phyloP scores from a whole-genome alignment of 2,113 vertebrate species.

The Mesoclemmys tuberculata region DNA sequence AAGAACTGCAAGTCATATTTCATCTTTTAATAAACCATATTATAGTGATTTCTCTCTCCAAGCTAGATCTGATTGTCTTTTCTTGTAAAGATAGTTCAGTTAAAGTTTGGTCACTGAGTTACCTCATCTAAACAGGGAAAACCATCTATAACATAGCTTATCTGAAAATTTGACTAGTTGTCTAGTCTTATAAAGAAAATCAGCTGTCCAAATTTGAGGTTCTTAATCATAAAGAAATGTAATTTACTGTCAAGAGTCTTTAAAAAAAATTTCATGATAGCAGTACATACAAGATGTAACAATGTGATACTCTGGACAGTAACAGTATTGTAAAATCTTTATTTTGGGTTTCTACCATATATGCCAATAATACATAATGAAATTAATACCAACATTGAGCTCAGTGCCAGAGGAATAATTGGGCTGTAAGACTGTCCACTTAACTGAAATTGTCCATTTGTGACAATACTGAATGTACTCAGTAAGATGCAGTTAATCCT shows the following conservation, averaged over 20 bases:
- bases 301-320: not conserved
- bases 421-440: not conserved
- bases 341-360: conserved; percentile 6
- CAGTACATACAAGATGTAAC: not conserved
- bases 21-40: not conserved
- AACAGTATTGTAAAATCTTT: conserved; percentile 16
- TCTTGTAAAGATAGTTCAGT: not conserved
- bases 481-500: not conserved
- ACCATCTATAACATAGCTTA: not conserved
- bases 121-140: not conserved
- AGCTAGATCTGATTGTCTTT: not conserved
- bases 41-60: not conserved
- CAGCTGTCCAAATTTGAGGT: not conserved
- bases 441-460: not conserved
- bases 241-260: not conserved
- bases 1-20: accelerated
- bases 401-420: not conserved
- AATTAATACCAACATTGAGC: not conserved
- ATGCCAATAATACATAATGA: not conserved
- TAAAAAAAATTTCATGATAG: not conserved
- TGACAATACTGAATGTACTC: not conserved
- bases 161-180: not conserved
- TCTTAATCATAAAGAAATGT: not conserved
- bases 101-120: not conserved
- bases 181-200: not conserved